Percentiles rank a stretch among this genome's conserved stretches.
Conservation (phyloP, 2,113 vertebrate genomes). For the Microcebus tavaratra region DNA sequence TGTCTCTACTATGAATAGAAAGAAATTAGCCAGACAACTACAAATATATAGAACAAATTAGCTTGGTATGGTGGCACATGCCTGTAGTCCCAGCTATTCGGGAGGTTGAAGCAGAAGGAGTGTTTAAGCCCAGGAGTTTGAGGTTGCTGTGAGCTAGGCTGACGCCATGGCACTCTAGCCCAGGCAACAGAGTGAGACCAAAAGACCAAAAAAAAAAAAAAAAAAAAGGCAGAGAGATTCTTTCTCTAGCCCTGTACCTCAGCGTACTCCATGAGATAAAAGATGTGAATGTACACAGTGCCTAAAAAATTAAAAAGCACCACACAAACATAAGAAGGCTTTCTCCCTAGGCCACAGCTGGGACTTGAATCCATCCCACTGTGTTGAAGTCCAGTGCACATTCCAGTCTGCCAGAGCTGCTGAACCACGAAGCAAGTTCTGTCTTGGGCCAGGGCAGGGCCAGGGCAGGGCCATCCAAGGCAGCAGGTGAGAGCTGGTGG, state of each 20-base stretch:
- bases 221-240: not conserved
- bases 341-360: not conserved
- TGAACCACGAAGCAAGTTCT: not conserved
- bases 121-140: no score
- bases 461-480: not conserved
- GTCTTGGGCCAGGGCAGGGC: not conserved
- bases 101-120: no score
- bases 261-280: not conserved
- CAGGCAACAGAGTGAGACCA: no score
- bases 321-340: no score
- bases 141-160: no score
- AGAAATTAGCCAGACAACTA: no score
- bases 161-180: no score
- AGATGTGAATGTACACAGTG: not conserved
- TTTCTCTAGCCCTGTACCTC: not conserved
- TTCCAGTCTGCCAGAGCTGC: fast-evolving
- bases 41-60: no score
- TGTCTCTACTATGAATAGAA: no score
- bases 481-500: not conserved
- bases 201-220: no score
- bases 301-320: not conserved
- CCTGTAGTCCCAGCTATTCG: no score
- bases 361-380: not conserved
- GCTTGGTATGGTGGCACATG: no score
- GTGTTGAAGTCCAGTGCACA: not conserved